A percentile compares a stretch with the other conserved stretches of the same genome.
Conservation (phyloP, 2,888 invertebrate genomes). For the Dione juno region DNA sequence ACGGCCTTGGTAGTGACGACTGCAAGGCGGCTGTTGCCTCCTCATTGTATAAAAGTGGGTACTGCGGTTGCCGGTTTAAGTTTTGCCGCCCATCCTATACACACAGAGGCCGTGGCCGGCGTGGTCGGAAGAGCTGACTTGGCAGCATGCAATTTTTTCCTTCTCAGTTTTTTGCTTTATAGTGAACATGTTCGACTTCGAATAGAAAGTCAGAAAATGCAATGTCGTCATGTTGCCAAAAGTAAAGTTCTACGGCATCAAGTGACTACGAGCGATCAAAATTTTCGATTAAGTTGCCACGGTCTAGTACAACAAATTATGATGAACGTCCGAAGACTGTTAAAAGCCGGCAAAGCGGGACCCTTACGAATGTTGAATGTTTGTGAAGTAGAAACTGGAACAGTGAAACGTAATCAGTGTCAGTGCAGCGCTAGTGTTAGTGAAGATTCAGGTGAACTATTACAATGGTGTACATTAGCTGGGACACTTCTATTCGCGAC, state of each 20-base stretch:
- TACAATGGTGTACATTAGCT: constrained; percentile 84
- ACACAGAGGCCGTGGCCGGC: constrained; percentile 98
- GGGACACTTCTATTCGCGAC: constrained; percentile 86
- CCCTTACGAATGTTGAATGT: constrained; percentile 70
- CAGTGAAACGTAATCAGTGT: constrained; percentile 69
- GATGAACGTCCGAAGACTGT: constrained; percentile 71
- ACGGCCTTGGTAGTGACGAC: constrained; percentile 92
- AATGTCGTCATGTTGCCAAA: constrained; percentile 67
- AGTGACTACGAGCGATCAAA: constrained; percentile 61
- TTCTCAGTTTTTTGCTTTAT: constrained; percentile 93
- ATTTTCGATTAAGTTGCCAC: constrained; percentile 75
- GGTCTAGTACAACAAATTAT: constrained; percentile 74
- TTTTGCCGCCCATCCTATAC: constrained; percentile 97
- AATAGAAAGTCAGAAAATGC: constrained; percentile 72
- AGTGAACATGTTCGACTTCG: constrained; percentile 89
- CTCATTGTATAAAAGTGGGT: constrained; percentile 85
- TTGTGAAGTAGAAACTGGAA: constrained; percentile 64
- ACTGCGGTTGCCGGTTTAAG: constrained; percentile 91
- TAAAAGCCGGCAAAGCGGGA: constrained; percentile 72
- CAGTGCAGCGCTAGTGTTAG: constrained; percentile 72
- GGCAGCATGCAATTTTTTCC: constrained; percentile 94
- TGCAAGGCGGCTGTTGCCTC: constrained; percentile 87
- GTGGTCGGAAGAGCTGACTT: constrained; percentile 98
- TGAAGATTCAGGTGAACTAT: constrained; percentile 74
- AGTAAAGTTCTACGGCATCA: constrained; percentile 61